Percentiles rank a stretch among this genome's conserved stretches.
phyloP scores from a whole-genome alignment of 2,797 vertebrate genomes.

The Ptychobarbus kaznakovi region DNA sequence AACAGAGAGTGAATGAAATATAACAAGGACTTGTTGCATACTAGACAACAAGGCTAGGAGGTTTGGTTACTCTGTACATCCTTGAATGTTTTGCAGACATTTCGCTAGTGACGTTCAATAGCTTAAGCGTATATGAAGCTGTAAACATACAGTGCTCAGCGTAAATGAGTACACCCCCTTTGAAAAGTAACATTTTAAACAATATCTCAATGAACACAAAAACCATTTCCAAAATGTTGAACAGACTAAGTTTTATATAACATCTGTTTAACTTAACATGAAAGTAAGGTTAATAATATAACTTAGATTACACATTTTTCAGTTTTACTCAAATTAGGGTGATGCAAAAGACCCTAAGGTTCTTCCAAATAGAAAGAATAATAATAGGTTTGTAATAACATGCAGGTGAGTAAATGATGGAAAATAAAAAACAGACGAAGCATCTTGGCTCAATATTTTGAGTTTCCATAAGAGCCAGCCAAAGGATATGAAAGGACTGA shows the following conservation, averaged over 20 bases:
- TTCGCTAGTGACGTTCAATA: not conserved
- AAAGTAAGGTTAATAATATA: too few species aligned
- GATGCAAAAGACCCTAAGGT: not conserved
- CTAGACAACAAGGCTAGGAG: not conserved
- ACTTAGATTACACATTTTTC: too few species aligned
- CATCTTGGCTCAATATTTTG: not conserved
- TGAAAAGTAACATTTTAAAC: too few species aligned
- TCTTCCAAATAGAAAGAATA: not conserved
- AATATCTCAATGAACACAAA: too few species aligned
- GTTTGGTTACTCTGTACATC: conserved; percentile 33
- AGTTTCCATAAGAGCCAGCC: not conserved
- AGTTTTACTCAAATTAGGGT: too few species aligned
- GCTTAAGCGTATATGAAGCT: not conserved
- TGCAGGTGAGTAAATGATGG: not conserved
- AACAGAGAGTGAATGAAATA: conserved; percentile 32
- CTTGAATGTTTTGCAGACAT: not conserved
- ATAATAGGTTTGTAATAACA: not conserved
- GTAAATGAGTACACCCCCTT: too few species aligned
- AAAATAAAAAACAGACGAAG: not conserved
- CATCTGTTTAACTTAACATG: too few species aligned
- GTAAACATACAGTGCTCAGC: not conserved
- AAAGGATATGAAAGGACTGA: conserved; percentile 15
- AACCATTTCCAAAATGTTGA: too few species aligned
- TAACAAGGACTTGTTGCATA: conserved; percentile 29
- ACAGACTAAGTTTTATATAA: too few species aligned